Evolutionary conservation across 2,888 invertebrate genomes (phyloP).

Genomic region (Mechanitis mazaeus): DNA sequence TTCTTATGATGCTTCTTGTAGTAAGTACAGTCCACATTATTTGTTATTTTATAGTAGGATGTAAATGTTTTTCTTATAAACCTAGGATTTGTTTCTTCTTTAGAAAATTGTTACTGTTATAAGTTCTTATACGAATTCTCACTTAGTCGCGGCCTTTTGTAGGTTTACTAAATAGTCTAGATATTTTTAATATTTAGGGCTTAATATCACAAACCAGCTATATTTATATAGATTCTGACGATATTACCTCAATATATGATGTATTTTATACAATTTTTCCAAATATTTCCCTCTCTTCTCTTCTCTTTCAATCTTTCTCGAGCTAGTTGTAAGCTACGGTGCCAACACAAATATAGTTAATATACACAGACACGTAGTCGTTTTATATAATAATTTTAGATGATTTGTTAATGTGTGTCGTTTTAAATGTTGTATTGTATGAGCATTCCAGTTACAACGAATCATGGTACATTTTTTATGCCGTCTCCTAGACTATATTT

Average conservation of each 20-base stretch:
- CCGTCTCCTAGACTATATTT: conserved; percentile 10
- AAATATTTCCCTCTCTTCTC: conserved; percentile 1
- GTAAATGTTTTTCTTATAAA: neutral
- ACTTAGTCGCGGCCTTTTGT: neutral
- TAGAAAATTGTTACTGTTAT: neutral
- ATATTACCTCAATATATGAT: conserved; percentile 4
- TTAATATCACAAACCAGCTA: neutral
- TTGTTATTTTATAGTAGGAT: neutral
- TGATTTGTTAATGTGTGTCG: conserved; percentile 9
- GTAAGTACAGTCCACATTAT: neutral
- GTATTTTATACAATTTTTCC: conserved; percentile 1
- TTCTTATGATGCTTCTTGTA: conserved; percentile 14
- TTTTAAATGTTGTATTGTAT: conserved; percentile 11
- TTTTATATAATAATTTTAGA: conserved; percentile 10
- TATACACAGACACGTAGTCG: conserved; percentile 15
- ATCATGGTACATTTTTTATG: conserved; percentile 2
- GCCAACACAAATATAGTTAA: conserved; percentile 16
- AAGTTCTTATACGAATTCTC: neutral
- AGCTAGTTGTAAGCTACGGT: conserved; percentile 1
- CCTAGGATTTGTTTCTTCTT: too few relatives aligned
- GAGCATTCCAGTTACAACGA: conserved; percentile 1
- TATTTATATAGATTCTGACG: conserved; percentile 3
- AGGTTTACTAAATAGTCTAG: too few relatives aligned
- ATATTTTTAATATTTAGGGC: too few relatives aligned
- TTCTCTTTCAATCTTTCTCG: neutral